Base-by-base conservation (phyloP, 2,888 invertebrate genomes). In the Diadromus collaris region DNA sequence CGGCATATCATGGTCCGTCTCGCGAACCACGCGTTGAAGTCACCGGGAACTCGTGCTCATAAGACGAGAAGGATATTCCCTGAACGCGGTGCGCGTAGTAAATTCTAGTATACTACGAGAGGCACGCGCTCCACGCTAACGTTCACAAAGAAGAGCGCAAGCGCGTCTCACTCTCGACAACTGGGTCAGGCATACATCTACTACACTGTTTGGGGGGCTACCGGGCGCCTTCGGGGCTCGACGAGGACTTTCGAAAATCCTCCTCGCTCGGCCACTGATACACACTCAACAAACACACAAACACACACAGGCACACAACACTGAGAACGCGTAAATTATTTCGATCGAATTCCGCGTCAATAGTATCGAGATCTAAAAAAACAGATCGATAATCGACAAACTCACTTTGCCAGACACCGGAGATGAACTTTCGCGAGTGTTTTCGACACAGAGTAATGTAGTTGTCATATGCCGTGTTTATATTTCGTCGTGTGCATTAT, bases 171-270 rank as follows among this genome's bases (percentile, higher is more conserved):
- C 46, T 21, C 38, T n/a, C n/a, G 32, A 60, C 60, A 70, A 60
- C 24, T 60, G 58, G 60, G 60, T 48, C 70, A 34, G 48, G 44
- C 41, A 56, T 58, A 70, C 34, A 60, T 60, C 46, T 60, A 70
- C 24, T 54, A 56, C 69, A 63, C 71, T 67, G 54, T 79, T 79
- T 63, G 34, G 72, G 29, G 56, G 29, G 61, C 61, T 79, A 76
- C 65, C 79, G 67, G 72, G 13, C 65, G 51, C 48, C 48, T 32
- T 21, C 54, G 46, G 32, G 58, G 19, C 41, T 29, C 70, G 69
- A 54, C 29, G 60, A 67, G 67, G 75, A 64, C 74, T 72, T 74
- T 74, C 70, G 60, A 75, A 79, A 78, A 67, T 27, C 48, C 65
- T 41, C 46, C 71, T 65, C 67, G 32, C 67, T 10, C 48, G 13